Percentiles rank a stretch among this genome's conserved stretches.
phyloP scores from a whole-genome alignment of 2,113 vertebrate genomes.

The Dicrurus megarhynchus region DNA sequence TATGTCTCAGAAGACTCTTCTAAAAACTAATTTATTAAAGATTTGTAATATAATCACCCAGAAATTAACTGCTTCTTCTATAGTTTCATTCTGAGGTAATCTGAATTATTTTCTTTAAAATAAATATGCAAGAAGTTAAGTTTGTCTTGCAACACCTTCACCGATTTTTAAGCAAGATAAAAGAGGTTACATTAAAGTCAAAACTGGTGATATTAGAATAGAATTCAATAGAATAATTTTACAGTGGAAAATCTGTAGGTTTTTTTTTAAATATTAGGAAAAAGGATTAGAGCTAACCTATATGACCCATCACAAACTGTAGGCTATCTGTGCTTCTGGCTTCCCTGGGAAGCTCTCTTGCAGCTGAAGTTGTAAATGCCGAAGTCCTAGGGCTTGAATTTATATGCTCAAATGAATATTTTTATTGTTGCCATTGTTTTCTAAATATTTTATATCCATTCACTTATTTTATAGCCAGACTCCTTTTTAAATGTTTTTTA shows the following conservation, averaged over 20 bases:
- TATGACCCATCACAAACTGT: not conserved
- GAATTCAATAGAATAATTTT: not conserved
- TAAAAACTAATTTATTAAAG: slow-evolving; percentile 19
- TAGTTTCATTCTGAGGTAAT: not conserved
- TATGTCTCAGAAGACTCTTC: not conserved
- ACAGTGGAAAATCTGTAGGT: not conserved
- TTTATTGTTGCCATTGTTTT: not conserved
- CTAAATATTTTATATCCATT: not conserved
- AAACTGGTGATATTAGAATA: not conserved
- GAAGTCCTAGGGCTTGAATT: not conserved
- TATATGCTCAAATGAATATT: not conserved
- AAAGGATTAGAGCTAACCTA: not conserved
- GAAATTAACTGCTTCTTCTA: not conserved
- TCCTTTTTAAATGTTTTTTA: not conserved
- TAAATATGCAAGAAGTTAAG: not conserved
- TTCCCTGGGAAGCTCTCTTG: not conserved
- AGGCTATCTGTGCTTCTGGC: not conserved
- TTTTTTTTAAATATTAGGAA: not conserved
- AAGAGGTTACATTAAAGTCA: not conserved
- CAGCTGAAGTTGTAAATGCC: not conserved
- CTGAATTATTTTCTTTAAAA: not conserved
- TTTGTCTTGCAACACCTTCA: not conserved
- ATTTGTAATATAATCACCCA: not conserved
- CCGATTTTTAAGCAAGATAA: not conserved
- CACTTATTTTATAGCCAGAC: not conserved